Percentiles rank a stretch among this genome's conserved stretches.
Conservation (phyloP, 1,140 invertebrate genomes). For the Pseudomyrmex flavicornis region DNA sequence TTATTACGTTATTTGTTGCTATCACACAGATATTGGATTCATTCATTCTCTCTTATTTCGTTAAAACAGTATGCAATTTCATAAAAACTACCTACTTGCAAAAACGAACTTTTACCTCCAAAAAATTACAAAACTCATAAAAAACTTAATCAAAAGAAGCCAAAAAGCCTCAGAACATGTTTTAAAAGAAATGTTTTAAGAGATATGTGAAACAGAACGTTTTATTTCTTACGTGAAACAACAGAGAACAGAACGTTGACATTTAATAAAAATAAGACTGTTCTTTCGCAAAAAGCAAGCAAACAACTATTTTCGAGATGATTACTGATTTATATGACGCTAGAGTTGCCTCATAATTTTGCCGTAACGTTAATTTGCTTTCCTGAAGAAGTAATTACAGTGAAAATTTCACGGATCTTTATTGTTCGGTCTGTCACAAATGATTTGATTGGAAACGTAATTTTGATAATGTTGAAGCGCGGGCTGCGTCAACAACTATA, state of each 20-base stretch:
- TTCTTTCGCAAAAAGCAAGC: not conserved
- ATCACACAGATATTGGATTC: not conserved
- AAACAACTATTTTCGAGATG: conserved; percentile 2
- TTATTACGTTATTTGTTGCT: conserved; percentile 8
- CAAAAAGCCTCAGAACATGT: not conserved
- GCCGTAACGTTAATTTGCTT: conserved; percentile 23
- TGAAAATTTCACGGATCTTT: conserved; percentile 11
- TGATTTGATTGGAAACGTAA: conserved; percentile 27
- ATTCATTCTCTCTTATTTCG: not conserved
- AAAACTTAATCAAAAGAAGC: not conserved
- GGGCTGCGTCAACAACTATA: not conserved
- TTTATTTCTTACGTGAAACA: not conserved
- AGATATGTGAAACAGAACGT: conserved; percentile 26
- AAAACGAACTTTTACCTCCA: no score
- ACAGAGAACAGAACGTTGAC: not conserved
- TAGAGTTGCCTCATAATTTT: conserved; percentile 1
- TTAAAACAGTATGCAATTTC: not conserved
- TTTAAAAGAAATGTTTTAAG: conserved; percentile 2
- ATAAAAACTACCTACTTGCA: not conserved
- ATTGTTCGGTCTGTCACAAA: conserved; percentile 12
- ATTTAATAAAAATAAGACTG: conserved; percentile 26
- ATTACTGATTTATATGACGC: conserved; percentile 7
- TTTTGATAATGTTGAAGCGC: conserved; percentile 29
- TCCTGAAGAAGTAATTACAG: conserved; percentile 25
- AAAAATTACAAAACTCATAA: conserved; percentile 1